These are phyloP conservation scores for Drosophila bifasciata DNA, from an alignment of 1,140 invertebrate species.

Conservation along the genomic window DNA sequence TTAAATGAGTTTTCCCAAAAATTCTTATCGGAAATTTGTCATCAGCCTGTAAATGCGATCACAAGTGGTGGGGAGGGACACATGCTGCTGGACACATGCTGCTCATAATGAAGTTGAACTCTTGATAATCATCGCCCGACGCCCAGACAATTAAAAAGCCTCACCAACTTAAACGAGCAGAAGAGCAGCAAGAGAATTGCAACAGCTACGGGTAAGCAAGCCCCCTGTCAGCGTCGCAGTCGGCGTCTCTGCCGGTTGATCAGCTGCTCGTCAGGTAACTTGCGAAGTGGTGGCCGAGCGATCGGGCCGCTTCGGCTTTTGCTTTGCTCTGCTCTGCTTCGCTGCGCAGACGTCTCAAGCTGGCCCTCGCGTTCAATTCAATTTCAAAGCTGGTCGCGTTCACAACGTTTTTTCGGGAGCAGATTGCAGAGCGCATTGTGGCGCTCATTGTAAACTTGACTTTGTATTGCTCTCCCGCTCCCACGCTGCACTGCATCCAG, in stretches of 20 bases:
- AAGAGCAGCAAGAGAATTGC: constrained; percentile 54
- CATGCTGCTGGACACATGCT: constrained; percentile 64
- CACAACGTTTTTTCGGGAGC: constrained; percentile 44
- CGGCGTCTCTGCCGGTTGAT: constrained; percentile 16
- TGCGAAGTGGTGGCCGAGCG: not conserved
- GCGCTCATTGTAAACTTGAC: constrained; percentile 39
- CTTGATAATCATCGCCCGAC: constrained; percentile 55
- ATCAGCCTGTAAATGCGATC: constrained; percentile 62
- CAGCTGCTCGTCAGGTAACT: constrained; percentile 54
- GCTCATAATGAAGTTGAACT: constrained; percentile 75
- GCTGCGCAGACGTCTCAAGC: constrained; percentile 49
- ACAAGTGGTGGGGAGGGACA: constrained; percentile 27
- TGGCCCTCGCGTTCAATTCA: constrained; percentile 57
- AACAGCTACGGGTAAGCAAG: constrained; percentile 2
- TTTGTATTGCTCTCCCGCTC: constrained; percentile 26
- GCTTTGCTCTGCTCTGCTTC: constrained; percentile 17
- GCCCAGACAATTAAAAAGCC: constrained; percentile 66
- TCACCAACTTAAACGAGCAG: not conserved
- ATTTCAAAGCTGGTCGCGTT: constrained; percentile 58
- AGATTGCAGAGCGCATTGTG: not conserved
- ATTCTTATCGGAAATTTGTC: constrained; percentile 78
- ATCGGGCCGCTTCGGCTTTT: constrained; percentile 1
- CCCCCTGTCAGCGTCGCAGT: no score
- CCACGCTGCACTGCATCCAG: constrained; percentile 38
- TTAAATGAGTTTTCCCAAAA: constrained; percentile 52